Evolutionary conservation across 2,797 vertebrate species (phyloP), one percentile per base, ranked within the genome.

Genomic region (Prionace glauca): DNA sequence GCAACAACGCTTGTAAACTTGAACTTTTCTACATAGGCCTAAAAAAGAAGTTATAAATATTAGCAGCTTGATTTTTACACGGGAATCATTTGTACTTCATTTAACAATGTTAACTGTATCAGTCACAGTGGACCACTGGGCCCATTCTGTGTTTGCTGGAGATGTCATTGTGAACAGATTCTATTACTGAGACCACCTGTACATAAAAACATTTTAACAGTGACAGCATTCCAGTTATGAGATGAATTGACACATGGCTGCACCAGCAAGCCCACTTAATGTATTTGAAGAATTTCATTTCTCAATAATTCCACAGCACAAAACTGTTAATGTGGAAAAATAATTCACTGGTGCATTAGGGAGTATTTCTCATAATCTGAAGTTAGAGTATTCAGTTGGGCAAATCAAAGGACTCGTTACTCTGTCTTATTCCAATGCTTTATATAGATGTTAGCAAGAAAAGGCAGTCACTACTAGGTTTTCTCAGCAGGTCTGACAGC

Each of bases 11-110:
- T 99, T 96, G 97, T 97, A 96, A 99, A 99, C 96, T 98, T 98
- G 96, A 99, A 99, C 97, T 99, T 98, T 95, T 98, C 98, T 95
- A 99, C 99, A 10, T 99, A 99, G 96, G 98, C 98, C 99, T 99
- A 97, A 69, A 62, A 69, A 67, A 41, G 22, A 69, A 92, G 87
- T 90, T 62, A 90, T 92, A 69, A 69, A 69, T 0, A 11, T 92
- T 92, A 69, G n/a, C 20, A 41, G 20, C 8, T 69, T 92, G n/a
- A 24, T 11, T 92, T 8, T 92, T 69, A 22, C 18, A 45, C 3
- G 32, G 36, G 12, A 92, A 36, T 92, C 65, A 92, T 69, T 69
- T 92, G 65, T 69, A 12, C n/a, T 92, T 91, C 62, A 69, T 14
- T 7, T 45, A 45, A 84, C 16, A 84, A 84, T 24, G 22, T 62